Conservation (phyloP, 1,140 invertebrate genomes). For the Campoletis sonorensis region DNA sequence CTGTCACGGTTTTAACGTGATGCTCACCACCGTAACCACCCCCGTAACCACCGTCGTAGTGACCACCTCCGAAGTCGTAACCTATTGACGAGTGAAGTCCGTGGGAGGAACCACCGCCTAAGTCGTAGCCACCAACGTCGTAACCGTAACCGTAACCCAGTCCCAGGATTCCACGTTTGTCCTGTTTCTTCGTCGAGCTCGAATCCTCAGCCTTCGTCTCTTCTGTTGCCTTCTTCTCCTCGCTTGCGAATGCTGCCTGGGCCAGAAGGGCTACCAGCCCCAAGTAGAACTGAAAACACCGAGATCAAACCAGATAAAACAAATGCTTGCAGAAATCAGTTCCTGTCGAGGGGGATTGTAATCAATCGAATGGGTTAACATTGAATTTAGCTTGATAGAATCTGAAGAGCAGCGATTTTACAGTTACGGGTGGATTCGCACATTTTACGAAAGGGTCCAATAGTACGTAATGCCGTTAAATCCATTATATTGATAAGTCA, state of each 20-base stretch:
- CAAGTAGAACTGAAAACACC: conserved; percentile 80
- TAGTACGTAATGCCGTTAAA: not conserved
- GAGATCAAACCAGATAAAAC: conserved; percentile 19
- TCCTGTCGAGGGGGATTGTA: not conserved
- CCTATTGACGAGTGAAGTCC: conserved; percentile 55
- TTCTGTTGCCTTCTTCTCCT: conserved; percentile 79
- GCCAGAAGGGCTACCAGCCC: conserved; percentile 84
- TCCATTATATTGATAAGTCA: not conserved
- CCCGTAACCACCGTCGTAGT: conserved; percentile 59
- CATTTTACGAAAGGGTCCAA: not conserved
- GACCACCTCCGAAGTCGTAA: conserved; percentile 63
- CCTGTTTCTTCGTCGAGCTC: conserved; percentile 80
- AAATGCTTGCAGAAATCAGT: not conserved
- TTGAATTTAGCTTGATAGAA: too few species aligned
- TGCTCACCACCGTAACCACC: conserved; percentile 77
- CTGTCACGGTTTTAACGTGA: conserved; percentile 83
- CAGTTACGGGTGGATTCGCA: not conserved
- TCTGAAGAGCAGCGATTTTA: not conserved
- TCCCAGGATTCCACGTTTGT: conserved; percentile 79
- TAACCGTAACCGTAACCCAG: conserved; percentile 80
- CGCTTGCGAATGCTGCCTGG: conserved; percentile 80
- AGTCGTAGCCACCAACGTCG: conserved; percentile 79
- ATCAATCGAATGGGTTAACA: too few species aligned
- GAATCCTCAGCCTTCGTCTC: conserved; percentile 55
- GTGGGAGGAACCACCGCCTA: conserved; percentile 72